Evolutionary conservation across 2,888 invertebrate species (phyloP), one percentile per base, ranked within the genome.

Genomic region (Corythucha ciliata): DNA sequence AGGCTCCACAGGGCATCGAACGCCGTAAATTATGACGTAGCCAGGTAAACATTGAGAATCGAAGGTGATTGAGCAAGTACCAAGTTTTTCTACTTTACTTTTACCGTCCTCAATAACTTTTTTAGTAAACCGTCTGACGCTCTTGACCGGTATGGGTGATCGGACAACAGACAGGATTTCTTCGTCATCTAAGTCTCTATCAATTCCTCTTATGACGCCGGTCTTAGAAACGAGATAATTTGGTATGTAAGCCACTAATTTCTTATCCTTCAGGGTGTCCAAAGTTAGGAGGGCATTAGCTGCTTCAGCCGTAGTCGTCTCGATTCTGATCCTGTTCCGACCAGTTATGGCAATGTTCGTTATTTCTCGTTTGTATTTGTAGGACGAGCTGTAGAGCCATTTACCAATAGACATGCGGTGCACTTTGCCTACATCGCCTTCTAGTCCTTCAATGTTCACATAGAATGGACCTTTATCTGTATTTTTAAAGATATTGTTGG

Each of bases 401-500:
- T 8, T 41, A 26, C 41, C 41, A n/a, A 41, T 22, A 22, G 16
- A 14, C 41, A 41, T 41, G 3, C 25, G 41, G 25, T 41, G 41
- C 8, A 16, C 16, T 41, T 41, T 41, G 16, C 25, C 41, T 18
- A 41, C 26, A 5, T 41, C 16, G 10, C 16, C 41, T 2, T 41
- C 41, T 41, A 26, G 24, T 24, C 41, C 25, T 41, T 41, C 41
- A 14, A 41, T 18, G 16, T 14, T 26, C 2, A 41, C 26, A 8
- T 26, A 41, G n/a, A 41, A 41, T 4, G 41, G 41, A 16, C 41
- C 41, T 24, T 41, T 25, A 41, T 41, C 41, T 26, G 41, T 41
- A 26, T 14, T 6, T 25, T 26, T 41, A 16, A 41, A 24, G 20
- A 14, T 24, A 14, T 41, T 41, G 8, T 41, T 41, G n/a, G n/a